Conservation (phyloP, 2,113 vertebrate species). For the Amia ocellicauda region DNA sequence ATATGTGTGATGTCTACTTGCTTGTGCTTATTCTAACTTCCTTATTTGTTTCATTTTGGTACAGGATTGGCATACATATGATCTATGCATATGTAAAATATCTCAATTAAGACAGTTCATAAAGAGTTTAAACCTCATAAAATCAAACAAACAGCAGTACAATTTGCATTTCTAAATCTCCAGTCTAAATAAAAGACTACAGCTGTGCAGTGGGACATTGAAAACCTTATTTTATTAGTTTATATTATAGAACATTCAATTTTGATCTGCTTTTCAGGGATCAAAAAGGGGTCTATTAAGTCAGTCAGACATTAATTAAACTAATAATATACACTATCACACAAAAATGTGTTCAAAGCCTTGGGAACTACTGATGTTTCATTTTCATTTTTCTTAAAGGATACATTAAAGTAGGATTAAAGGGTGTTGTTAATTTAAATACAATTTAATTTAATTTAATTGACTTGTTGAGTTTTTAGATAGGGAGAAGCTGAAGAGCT, state of each 20-base stretch:
- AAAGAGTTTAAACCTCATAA: too few species aligned
- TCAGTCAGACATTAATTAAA: not conserved
- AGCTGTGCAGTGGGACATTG: not conserved
- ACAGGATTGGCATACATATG: too few species aligned
- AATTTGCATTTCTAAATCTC: not conserved
- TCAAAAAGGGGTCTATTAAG: not conserved
- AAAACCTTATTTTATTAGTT: not conserved
- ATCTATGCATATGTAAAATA: not conserved
- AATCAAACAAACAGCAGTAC: too few species aligned
- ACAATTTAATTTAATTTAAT: constrained; percentile 29
- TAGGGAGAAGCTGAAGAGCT: constrained; percentile 24
- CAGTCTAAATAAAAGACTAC: not conserved
- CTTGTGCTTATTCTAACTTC: too few species aligned
- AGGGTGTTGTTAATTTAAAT: constrained; percentile 31
- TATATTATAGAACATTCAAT: too few species aligned
- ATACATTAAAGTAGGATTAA: constrained; percentile 23
- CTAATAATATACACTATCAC: not conserved
- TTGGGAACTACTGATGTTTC: too few species aligned
- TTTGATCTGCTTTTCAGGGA: too few species aligned
- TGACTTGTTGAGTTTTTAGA: constrained; percentile 12
- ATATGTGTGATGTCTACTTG: too few species aligned
- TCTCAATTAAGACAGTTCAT: not conserved
- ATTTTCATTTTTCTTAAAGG: too few species aligned
- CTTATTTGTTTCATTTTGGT: too few species aligned
- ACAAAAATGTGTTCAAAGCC: too few species aligned